Evolutionary conservation across 2,888 invertebrate species (phyloP).

Genomic region (Drosophila helvetica): DNA sequence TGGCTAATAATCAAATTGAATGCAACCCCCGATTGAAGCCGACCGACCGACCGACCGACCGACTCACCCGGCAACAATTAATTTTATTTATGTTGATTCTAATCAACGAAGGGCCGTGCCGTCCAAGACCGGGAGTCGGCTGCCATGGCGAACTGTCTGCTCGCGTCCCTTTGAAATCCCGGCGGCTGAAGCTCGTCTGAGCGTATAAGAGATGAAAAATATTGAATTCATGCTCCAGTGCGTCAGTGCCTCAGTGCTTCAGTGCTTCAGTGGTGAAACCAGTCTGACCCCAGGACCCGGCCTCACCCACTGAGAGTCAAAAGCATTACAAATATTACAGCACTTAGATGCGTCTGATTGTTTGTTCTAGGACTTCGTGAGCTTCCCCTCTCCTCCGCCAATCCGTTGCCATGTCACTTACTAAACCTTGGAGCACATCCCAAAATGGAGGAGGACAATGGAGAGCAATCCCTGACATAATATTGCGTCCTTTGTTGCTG

Average conservation of each 20-base stretch:
- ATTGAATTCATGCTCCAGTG: slow-evolving; percentile 68
- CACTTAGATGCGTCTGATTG: slow-evolving; percentile 24
- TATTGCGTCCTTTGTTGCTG: slow-evolving; percentile 16
- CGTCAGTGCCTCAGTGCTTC: slow-evolving; percentile 22
- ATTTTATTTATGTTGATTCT: slow-evolving; percentile 79
- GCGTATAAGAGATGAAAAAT: slow-evolving; percentile 52
- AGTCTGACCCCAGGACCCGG: background rate
- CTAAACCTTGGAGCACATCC: background rate
- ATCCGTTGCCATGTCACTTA: slow-evolving; percentile 42
- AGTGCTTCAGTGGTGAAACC: too few relatives aligned
- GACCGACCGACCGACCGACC: slow-evolving; percentile 33
- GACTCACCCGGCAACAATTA: slow-evolving; percentile 72
- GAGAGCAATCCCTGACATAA: slow-evolving; percentile 8
- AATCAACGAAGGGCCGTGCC: slow-evolving; percentile 63
- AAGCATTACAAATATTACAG: slow-evolving; percentile 38
- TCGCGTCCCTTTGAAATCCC: slow-evolving; percentile 26
- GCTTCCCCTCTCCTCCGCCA: slow-evolving; percentile 2
- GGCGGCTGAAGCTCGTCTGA: slow-evolving; percentile 23
- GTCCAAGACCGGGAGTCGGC: slow-evolving; percentile 47
- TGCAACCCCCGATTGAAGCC: slow-evolving; percentile 63
- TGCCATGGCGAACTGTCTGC: slow-evolving; percentile 52
- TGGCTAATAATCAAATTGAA: slow-evolving; percentile 77
- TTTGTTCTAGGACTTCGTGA: slow-evolving; percentile 27
- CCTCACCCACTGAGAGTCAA: background rate
- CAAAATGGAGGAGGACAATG: background rate